These are phyloP conservation scores for Drosophila bipectinata DNA, from an alignment of 1,140 invertebrate genomes.

Conservation along the genomic window DNA sequence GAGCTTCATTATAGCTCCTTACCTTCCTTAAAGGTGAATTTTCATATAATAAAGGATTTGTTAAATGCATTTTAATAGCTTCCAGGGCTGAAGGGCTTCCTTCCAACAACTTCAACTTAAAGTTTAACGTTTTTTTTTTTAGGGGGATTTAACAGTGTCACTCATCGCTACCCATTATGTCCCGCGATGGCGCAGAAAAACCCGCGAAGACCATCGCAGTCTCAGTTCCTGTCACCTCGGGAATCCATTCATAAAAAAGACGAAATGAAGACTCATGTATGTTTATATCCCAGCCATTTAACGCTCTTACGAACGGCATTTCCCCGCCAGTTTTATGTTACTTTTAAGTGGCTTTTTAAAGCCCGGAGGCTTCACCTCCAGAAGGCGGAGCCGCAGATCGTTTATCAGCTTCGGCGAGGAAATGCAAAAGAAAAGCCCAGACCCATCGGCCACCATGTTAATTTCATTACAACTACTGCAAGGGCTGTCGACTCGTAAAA, in stretches of 20 bases:
- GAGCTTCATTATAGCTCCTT: no score
- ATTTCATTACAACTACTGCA: slow-evolving; percentile 73
- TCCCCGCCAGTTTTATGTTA: slow-evolving; percentile 44
- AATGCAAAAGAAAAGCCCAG: slow-evolving; percentile 16
- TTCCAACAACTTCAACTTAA: no score
- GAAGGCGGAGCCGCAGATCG: slow-evolving; percentile 41
- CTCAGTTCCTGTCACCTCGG: slow-evolving; percentile 14
- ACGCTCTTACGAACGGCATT: slow-evolving; percentile 50
- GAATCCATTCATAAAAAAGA: slow-evolving; percentile 8
- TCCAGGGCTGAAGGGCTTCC: not conserved
- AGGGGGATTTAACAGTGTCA: slow-evolving; percentile 27
- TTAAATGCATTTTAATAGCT: not conserved
- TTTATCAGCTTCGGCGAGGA: slow-evolving; percentile 45
- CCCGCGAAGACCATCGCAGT: slow-evolving; percentile 6
- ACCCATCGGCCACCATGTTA: slow-evolving; percentile 45
- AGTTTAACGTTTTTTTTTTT: not conserved
- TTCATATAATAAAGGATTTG: not conserved
- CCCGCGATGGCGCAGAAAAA: slow-evolving; percentile 1
- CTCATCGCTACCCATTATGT: slow-evolving; percentile 50
- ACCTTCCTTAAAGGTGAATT: no score
- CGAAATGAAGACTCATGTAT: slow-evolving; percentile 1
- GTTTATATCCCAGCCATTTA: slow-evolving; percentile 63
- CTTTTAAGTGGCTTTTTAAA: slow-evolving; percentile 76
- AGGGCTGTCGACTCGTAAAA: slow-evolving; percentile 74
- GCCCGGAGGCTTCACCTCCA: slow-evolving; percentile 9